These are phyloP conservation scores for Galeopsomyia nigrocyanea DNA, from an alignment of 2,888 invertebrate species.

Conservation along the genomic window DNA sequence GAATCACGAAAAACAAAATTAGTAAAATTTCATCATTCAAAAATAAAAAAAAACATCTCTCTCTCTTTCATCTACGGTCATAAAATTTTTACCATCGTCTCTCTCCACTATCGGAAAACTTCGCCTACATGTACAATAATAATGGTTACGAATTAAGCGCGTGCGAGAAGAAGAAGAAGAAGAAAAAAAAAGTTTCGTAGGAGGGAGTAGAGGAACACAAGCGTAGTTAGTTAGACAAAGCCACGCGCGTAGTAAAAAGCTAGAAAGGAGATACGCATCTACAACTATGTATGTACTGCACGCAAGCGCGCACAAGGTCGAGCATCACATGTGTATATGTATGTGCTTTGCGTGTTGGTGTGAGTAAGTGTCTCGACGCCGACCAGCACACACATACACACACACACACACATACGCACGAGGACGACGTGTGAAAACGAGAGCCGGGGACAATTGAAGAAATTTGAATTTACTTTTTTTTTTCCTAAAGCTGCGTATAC, in stretches of 20 bases:
- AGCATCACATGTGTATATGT: too few species aligned
- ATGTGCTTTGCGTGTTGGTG: neutral
- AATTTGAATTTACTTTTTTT: too few species aligned
- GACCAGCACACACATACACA: neutral
- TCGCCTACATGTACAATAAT: conserved; percentile 26
- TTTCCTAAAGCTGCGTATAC: too few species aligned
- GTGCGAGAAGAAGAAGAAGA: neutral
- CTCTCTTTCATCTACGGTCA: too few species aligned
- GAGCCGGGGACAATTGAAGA: conserved; percentile 42
- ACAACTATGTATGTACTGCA: conserved; percentile 4
- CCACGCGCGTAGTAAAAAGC: conserved; percentile 40
- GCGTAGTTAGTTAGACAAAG: conserved; percentile 20
- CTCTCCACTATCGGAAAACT: neutral
- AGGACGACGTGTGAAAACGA: conserved; percentile 21
- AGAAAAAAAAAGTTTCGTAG: neutral
- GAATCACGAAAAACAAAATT: too few species aligned
- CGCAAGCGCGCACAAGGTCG: conserved; percentile 4
- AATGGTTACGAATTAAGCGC: conserved; percentile 28
- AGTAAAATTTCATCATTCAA: too few species aligned
- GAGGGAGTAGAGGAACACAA: neutral
- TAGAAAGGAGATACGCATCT: conserved; percentile 47
- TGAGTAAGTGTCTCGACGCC: neutral
- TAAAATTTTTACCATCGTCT: too few species aligned
- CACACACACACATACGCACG: too few species aligned
- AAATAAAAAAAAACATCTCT: too few species aligned